Base-by-base conservation (phyloP, 2,113 vertebrate species). In the Gila orcuttii region DNA sequence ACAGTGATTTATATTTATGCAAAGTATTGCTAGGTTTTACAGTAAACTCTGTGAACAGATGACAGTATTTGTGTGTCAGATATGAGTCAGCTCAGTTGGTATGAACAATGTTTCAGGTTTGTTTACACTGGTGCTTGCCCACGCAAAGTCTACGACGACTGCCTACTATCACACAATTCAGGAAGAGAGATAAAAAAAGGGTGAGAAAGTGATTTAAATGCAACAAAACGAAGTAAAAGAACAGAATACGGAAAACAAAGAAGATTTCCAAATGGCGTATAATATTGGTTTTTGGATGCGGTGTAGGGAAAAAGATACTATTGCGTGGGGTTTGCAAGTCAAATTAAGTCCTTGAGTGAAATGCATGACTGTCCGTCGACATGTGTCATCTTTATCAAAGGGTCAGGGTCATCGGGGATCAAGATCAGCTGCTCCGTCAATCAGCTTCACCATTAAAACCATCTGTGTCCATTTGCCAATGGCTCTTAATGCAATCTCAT, bases 81-180 rank as follows among this genome's bases (percentile, higher is more conserved):
- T 82, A 39, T 88, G 85, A 86, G 87, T 86, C 85, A 89, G 57
- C 80, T 68, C 55, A 85, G 66, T 60, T 89, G 85, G 62, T 83
- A 85, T 71, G 59, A 89, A 87, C 76, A 85, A 82, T 55, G 15
- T 79, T 86, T 19, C 78, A 89, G 82, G 88, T 85, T 59, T 89
- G 80, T 82, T 82, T 82, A 82, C 59, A 85, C 83, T 85, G 52
- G 33, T 75, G 42, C 78, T 45, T 85, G 85, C 86, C 88, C 83
- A 87, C 88, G 19, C 88, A 82, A 64, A 71, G 88, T 85, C 85
- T 82, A 87, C 62, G 83, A 85, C 82, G 55, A 47, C 79, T 76
- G 62, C 85, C 85, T 77, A 77, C 66, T 79, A 80, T 17, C 11
- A 66, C 79, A 81, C 80, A 47, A 81, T 76, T 77, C 36, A 76